Percentiles rank a stretch among this genome's conserved stretches.
phyloP scores from a whole-genome alignment of 2,113 vertebrate species.

The Edolisoma coerulescens region DNA sequence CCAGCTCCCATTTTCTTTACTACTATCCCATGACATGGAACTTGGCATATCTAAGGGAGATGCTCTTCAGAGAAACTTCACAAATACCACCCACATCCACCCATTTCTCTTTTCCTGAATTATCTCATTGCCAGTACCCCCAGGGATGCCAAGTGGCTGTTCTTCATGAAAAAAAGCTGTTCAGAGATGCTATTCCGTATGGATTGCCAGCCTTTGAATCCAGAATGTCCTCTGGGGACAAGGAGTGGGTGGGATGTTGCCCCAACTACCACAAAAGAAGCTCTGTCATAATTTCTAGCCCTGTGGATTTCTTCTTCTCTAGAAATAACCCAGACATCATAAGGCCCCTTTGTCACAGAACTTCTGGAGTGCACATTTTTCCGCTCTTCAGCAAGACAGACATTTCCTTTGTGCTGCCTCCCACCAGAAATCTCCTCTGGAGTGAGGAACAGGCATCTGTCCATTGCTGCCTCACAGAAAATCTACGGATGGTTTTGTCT shows the following conservation, averaged over 20 bases:
- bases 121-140: background rate
- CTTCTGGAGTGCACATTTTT: constrained; percentile 6
- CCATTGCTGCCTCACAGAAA: background rate
- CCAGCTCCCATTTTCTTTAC: background rate
- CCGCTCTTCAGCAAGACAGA: background rate
- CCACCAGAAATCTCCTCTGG: background rate
- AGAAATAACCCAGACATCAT: background rate
- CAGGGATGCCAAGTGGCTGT: background rate
- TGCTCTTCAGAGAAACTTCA: background rate
- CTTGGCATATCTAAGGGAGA: background rate
- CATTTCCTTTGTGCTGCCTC: background rate
- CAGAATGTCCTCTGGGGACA: background rate
- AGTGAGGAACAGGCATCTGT: background rate
- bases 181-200: background rate
- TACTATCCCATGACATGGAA: background rate
- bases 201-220: background rate
- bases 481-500: background rate
- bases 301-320: background rate
- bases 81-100: background rate
- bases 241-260: background rate
- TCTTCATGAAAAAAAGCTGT: background rate
- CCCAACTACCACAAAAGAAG: background rate
- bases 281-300: background rate
- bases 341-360: background rate
- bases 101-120: background rate